These are phyloP conservation scores for Lasioglossum villosulum DNA, from an alignment of 2,888 invertebrate genomes.

Conservation along the genomic window DNA sequence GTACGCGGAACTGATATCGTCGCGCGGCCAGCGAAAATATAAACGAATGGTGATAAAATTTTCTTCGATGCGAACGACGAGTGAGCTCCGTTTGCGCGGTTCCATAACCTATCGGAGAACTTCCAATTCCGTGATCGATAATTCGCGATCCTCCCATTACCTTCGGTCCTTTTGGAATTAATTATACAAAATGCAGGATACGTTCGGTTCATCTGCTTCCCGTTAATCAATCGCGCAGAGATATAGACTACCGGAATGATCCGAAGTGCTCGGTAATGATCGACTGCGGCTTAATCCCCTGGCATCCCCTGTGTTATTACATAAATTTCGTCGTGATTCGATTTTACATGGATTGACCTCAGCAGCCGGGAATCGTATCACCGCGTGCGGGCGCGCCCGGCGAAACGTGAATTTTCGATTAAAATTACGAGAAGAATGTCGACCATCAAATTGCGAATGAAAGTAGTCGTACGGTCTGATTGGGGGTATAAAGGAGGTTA, in stretches of 20 bases:
- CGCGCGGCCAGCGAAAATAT: slow-evolving; percentile 19
- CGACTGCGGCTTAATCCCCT: neutral
- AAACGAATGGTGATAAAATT: slow-evolving; percentile 30
- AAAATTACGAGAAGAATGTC: slow-evolving; percentile 8
- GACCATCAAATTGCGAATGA: neutral
- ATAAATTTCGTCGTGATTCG: neutral
- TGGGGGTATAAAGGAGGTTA: neutral
- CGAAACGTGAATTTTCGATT: slow-evolving; percentile 12
- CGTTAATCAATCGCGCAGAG: slow-evolving; percentile 7
- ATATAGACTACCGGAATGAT: slow-evolving; percentile 14
- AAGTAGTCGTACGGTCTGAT: neutral
- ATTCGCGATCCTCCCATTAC: neutral
- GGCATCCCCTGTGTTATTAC: neutral
- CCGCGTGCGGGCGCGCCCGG: no score
- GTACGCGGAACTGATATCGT: slow-evolving; percentile 34
- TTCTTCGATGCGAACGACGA: neutral
- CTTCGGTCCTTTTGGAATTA: neutral
- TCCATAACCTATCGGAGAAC: neutral
- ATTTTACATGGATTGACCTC: neutral
- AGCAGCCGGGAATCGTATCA: neutral
- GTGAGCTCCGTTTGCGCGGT: neutral
- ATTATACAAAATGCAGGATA: slow-evolving; percentile 1
- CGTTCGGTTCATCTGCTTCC: neutral
- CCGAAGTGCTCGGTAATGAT: neutral
- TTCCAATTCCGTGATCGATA: neutral